Evolutionary conservation across 2,797 vertebrate species (phyloP).

Genomic region (Xenopus petersii): DNA sequence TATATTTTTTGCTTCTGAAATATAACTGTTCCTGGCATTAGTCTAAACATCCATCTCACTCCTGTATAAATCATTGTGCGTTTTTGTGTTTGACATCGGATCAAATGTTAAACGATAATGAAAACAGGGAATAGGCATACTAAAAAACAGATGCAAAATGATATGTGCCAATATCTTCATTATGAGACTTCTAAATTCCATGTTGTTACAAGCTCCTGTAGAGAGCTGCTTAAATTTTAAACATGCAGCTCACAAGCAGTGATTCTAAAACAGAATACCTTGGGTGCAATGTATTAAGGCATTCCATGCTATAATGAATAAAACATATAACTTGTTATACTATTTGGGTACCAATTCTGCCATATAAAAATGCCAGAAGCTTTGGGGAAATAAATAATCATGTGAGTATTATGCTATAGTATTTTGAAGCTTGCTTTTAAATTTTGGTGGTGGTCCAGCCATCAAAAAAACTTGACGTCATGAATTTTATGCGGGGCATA

Average conservation of each 20-base stretch:
- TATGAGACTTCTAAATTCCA: background rate
- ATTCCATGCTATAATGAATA: background rate
- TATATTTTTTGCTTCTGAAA: constrained; percentile 12
- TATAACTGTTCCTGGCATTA: constrained; percentile 1
- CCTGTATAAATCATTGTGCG: background rate
- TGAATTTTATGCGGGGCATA: background rate
- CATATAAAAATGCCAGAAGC: too few species aligned
- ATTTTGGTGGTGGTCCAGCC: too few species aligned
- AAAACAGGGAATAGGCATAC: background rate
- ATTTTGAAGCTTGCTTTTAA: too few species aligned
- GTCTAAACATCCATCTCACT: background rate
- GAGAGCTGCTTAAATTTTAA: background rate
- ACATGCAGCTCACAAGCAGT: background rate
- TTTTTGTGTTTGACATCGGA: background rate
- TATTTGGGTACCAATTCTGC: too few species aligned
- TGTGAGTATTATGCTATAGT: too few species aligned
- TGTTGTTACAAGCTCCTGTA: background rate
- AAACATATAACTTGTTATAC: background rate
- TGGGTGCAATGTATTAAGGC: background rate
- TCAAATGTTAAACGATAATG: background rate
- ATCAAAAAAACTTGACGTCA: too few species aligned
- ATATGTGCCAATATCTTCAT: background rate
- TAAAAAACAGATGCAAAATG: constrained; percentile 2
- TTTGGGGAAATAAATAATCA: too few species aligned
- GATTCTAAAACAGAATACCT: background rate